These are phyloP conservation scores for Xyrauchen texanus DNA, from an alignment of 2,113 vertebrate genomes.

Conservation along the genomic window DNA sequence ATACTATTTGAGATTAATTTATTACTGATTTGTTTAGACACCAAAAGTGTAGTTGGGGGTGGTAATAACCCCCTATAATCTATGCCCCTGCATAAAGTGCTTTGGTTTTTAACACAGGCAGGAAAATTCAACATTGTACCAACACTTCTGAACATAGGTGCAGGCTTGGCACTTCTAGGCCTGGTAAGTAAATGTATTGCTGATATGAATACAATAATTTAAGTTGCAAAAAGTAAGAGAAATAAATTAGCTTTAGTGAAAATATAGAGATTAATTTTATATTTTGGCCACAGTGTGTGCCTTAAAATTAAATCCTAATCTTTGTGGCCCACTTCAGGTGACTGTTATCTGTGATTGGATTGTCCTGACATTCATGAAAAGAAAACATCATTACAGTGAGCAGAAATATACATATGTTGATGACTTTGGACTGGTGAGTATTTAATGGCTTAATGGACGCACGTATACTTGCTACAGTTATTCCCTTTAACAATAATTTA, in stretches of 20 bases:
- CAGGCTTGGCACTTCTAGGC: constrained; percentile 79
- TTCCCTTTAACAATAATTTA: background rate
- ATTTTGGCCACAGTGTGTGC: background rate
- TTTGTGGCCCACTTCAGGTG: constrained; percentile 62
- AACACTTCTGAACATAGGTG: constrained; percentile 85
- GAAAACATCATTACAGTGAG: constrained; percentile 77
- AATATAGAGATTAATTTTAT: background rate
- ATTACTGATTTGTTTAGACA: too few species aligned
- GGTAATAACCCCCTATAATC: too few species aligned
- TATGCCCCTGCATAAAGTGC: background rate
- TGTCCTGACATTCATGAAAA: constrained; percentile 81
- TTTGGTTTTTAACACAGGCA: constrained; percentile 66
- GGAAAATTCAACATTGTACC: constrained; percentile 86
- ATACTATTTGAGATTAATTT: too few species aligned
- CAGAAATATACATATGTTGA: constrained; percentile 85
- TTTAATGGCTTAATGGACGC: background rate
- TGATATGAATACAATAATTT: too few species aligned
- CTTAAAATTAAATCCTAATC: too few species aligned
- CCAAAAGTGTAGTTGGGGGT: too few species aligned
- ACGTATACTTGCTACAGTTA: background rate
- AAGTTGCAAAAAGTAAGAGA: too few species aligned
- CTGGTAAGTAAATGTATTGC: constrained; percentile 73
- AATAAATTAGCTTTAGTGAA: background rate
- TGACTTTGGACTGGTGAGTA: constrained; percentile 78
- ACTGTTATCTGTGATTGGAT: constrained; percentile 84